Conservation (phyloP, 2,888 invertebrate genomes). For the Sicus ferrugineus region DNA sequence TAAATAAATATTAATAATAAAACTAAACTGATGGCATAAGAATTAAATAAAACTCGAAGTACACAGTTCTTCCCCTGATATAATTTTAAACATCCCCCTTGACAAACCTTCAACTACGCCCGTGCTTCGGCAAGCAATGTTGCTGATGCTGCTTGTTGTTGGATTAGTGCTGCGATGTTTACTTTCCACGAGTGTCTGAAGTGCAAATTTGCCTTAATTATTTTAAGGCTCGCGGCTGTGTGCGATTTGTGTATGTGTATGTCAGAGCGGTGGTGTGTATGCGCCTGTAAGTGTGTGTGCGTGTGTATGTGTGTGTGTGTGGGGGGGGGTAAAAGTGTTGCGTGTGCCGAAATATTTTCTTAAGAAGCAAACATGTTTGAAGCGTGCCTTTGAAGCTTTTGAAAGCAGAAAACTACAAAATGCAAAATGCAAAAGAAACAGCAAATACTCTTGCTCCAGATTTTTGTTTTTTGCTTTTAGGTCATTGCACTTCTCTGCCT, state of each 20-base stretch:
- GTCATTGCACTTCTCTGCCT: not conserved
- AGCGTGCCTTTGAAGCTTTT: not conserved
- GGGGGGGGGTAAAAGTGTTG: too few relatives aligned
- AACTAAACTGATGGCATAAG: too few relatives aligned
- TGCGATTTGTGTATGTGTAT: slow-evolving; percentile 25
- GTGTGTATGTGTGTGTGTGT: not conserved
- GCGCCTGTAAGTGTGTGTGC: too few relatives aligned
- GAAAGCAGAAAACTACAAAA: not conserved
- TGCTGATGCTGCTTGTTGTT: slow-evolving; percentile 34
- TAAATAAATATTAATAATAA: too few relatives aligned
- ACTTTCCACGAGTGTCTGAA: slow-evolving; percentile 51
- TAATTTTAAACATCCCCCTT: too few relatives aligned
- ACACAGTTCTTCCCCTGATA: too few relatives aligned
- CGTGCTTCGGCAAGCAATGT: not conserved
- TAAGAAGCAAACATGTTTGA: not conserved
- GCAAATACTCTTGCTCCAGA: not conserved
- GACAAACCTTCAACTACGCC: too few relatives aligned
- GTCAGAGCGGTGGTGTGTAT: not conserved
- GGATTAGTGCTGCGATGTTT: slow-evolving; percentile 30
- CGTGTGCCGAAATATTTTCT: not conserved
- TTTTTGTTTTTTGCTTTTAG: not conserved
- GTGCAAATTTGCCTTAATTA: slow-evolving; percentile 63
- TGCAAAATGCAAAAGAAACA: not conserved
- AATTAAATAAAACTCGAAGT: too few relatives aligned
- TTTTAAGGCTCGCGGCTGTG: slow-evolving; percentile 43